Evolutionary conservation across 2,888 invertebrate species (phyloP), one percentile per base, ranked within the genome.

Genomic region (Hirtodrosophila duncani): DNA sequence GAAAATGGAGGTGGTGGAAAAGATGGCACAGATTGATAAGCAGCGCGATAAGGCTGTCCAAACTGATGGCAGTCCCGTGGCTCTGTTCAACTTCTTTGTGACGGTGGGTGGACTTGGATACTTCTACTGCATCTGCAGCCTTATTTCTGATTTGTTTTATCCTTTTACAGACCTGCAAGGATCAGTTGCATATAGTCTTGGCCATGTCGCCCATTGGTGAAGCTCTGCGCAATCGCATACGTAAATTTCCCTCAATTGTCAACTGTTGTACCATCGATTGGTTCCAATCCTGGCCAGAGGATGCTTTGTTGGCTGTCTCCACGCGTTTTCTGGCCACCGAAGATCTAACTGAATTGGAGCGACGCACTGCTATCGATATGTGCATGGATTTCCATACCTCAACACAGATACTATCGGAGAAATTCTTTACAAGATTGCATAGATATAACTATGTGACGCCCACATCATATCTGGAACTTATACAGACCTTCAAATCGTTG

Each of bases 251-350:
- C 0, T 92, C 96, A 0, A 90, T 98, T 13, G 95, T 97, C 51
- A 98, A 97, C 84, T 97, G 97, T 84, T 97, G 97, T 83, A 97
- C 97, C 1, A 97, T 97, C 59, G 96, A 97, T 85, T 97, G 97
- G 97, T 95, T 97, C 86, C 96, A 95, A 91, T 90, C 94, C 37
- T 98, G 98, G 98, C 98, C 98, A 0, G 91, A 94, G 77, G 97
- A 98, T 86, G 97, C 97, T 1, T 85, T 98, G 18, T 86, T 95
- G 30, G 97, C 97, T 0, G 97, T 97, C 0, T 95, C 97, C 0
- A 93, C 92, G 1, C 88, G 93, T 59, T 96, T 96, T 85, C 88
- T 97, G 16, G 91, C 91, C 43, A 92, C 93, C 62, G 91, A 96
- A 24, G 93, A 96, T 66, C 88, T 98, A 27, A 91, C 92, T 0